phyloP scores from a whole-genome alignment of 2,797 vertebrate species.

The Sternotherus odoratus region DNA sequence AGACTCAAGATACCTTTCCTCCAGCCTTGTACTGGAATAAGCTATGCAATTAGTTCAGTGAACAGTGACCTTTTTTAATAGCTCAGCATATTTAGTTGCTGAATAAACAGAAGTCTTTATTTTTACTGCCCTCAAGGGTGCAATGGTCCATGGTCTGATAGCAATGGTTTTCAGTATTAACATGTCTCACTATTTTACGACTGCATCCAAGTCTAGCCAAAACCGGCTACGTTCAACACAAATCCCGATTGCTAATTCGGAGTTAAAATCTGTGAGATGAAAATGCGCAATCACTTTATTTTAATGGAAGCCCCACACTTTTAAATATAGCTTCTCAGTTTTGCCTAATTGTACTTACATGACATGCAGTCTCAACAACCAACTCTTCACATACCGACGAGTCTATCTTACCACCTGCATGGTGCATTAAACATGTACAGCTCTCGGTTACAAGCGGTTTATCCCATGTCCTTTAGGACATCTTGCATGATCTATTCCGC shows the following conservation, averaged over 20 bases:
- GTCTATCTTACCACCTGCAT: not conserved
- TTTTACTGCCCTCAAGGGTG: not conserved
- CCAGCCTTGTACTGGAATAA: slow-evolving; percentile 43
- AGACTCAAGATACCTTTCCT: slow-evolving; percentile 37
- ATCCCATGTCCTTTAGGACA: not conserved
- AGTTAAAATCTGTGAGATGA: not conserved
- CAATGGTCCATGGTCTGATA: not conserved
- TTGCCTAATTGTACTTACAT: not conserved
- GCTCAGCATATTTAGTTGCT: slow-evolving; percentile 12
- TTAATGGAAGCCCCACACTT: not conserved
- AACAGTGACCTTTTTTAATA: slow-evolving; percentile 33
- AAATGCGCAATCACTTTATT: not conserved
- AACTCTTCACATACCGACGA: not conserved
- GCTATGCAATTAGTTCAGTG: slow-evolving; percentile 31
- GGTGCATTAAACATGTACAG: not conserved
- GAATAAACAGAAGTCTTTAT: not conserved
- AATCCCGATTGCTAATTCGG: not conserved
- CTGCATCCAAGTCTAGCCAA: not conserved
- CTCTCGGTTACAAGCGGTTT: not conserved
- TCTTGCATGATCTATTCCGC: not conserved
- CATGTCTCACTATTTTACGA: not conserved
- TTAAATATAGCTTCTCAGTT: not conserved
- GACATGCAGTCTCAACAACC: not conserved
- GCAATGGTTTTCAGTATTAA: not conserved
- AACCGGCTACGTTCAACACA: not conserved